Conservation (phyloP, 1,140 invertebrate genomes). For the Drosophila yakuba region DNA sequence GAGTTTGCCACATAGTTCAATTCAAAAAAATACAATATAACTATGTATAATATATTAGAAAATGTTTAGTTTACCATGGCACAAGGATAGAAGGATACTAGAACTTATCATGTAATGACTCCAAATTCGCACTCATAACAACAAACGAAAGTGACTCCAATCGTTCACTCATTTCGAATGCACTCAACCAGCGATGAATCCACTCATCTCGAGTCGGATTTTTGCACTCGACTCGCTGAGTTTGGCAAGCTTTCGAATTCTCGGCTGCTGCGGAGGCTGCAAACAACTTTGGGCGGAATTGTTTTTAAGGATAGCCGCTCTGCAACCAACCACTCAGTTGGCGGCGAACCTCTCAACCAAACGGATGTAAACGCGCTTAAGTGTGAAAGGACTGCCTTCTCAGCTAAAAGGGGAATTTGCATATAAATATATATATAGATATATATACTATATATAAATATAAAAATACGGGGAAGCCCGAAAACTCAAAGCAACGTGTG, state of each 20-base stretch:
- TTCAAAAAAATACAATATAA: too few species aligned
- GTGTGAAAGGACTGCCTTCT: conserved; percentile 36
- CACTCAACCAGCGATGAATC: conserved; percentile 5
- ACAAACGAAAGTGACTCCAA: not conserved
- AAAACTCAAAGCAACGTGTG: conserved; percentile 44
- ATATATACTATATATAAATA: conserved; percentile 25
- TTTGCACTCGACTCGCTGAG: conserved; percentile 49
- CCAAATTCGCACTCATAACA: conserved; percentile 46
- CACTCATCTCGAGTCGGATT: conserved; percentile 13
- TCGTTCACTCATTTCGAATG: conserved; percentile 29
- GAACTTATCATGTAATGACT: not conserved
- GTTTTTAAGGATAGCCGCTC: conserved; percentile 76
- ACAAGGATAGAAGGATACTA: not conserved
- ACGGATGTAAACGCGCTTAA: conserved; percentile 46
- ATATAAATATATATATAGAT: conserved; percentile 26
- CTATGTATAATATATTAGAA: too few species aligned
- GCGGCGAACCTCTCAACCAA: conserved; percentile 71
- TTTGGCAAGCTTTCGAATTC: conserved; percentile 46
- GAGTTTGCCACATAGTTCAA: too few species aligned
- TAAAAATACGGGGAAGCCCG: conserved; percentile 30
- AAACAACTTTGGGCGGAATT: conserved; percentile 57
- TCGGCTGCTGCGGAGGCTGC: conserved; percentile 63
- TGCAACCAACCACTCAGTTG: conserved; percentile 60
- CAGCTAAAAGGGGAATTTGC: conserved; percentile 29
- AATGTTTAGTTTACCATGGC: too few species aligned